A percentile compares a stretch with the other conserved stretches of the same genome.
Evolutionary conservation across 1,140 invertebrate species (phyloP).

Genomic region (Drosophila pectinifera): DNA sequence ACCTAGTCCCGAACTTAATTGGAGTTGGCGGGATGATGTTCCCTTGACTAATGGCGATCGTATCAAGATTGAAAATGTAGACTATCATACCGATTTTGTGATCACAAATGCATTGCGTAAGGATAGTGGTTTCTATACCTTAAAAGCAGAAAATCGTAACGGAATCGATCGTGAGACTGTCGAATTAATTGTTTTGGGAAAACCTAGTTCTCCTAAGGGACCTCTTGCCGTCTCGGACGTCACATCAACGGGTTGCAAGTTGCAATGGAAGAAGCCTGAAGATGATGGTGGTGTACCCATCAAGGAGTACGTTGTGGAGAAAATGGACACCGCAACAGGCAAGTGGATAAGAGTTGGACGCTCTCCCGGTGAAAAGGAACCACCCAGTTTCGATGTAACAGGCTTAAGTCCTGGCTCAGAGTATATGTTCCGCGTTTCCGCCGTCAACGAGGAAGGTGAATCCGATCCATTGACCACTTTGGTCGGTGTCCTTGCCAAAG

Average conservation of each 20-base stretch:
- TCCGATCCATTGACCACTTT: slow-evolving; percentile 96
- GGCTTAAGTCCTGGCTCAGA: slow-evolving; percentile 95
- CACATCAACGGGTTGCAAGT: slow-evolving; percentile 93
- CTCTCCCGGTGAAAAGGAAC: slow-evolving; percentile 88
- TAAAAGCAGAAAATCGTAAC: slow-evolving; percentile 95
- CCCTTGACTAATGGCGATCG: slow-evolving; percentile 92
- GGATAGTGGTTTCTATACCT: slow-evolving; percentile 96
- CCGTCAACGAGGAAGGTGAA: slow-evolving; percentile 97
- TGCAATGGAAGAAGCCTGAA: slow-evolving; percentile 95
- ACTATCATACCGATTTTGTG: slow-evolving; percentile 96
- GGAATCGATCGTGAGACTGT: slow-evolving; percentile 95
- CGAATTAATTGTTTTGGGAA: slow-evolving; percentile 95
- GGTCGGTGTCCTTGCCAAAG: slow-evolving; percentile 94
- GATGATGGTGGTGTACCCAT: slow-evolving; percentile 97
- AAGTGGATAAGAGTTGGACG: slow-evolving; percentile 95
- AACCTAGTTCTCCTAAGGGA: slow-evolving; percentile 94
- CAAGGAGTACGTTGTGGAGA: slow-evolving; percentile 97
- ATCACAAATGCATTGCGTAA: slow-evolving; percentile 93
- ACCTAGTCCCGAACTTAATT: slow-evolving; percentile 93
- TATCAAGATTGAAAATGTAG: slow-evolving; percentile 94
- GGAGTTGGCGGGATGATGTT: slow-evolving; percentile 94
- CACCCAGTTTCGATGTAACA: slow-evolving; percentile 94
- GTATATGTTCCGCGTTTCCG: slow-evolving; percentile 98
- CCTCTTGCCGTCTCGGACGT: slow-evolving; percentile 95
- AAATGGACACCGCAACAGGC: slow-evolving; percentile 95